A percentile compares a stretch with the other conserved stretches of the same genome.
Evolutionary conservation across 2,113 vertebrate species (phyloP).

Genomic region (Catharus minimus): DNA sequence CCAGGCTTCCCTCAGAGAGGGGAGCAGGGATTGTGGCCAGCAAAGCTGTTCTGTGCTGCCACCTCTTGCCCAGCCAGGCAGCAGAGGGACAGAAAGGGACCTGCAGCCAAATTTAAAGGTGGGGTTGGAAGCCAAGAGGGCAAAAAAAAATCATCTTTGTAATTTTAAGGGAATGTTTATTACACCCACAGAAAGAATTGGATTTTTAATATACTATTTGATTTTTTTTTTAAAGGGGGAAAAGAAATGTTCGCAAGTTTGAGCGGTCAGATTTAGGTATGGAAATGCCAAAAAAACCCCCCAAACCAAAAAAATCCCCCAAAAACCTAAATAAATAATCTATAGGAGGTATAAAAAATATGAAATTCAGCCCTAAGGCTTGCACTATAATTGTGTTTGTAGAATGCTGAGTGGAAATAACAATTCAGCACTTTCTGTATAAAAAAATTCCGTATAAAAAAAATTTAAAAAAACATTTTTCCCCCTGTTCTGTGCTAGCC

Average conservation of each 20-base stretch:
- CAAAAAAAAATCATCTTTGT: not conserved
- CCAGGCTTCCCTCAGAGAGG: not conserved
- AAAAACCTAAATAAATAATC: not conserved
- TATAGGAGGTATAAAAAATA: not conserved
- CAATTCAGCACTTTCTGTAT: rapidly evolving
- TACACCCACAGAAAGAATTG: rapidly evolving
- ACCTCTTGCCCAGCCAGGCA: not conserved
- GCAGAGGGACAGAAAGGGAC: not conserved
- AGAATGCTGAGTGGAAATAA: rapidly evolving
- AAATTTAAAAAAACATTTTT: no score
- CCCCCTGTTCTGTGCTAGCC: rapidly evolving
- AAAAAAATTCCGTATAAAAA: no score
- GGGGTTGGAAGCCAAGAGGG: not conserved
- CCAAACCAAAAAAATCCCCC: no score
- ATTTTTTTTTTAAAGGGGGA: rapidly evolving
- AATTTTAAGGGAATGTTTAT: not conserved
- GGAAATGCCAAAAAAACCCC: not conserved
- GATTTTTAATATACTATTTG: not conserved
- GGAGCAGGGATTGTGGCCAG: not conserved
- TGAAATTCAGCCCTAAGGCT: not conserved
- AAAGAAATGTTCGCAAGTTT: not conserved
- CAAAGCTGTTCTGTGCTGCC: slow-evolving; percentile 43
- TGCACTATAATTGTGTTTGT: rapidly evolving
- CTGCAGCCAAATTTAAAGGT: not conserved
- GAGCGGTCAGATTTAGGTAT: rapidly evolving